Percentiles rank a stretch among this genome's conserved stretches.
These are phyloP conservation scores for Trissoscelio sp. DNA, from an alignment of 2,888 invertebrate species.

Conservation along the genomic window DNA sequence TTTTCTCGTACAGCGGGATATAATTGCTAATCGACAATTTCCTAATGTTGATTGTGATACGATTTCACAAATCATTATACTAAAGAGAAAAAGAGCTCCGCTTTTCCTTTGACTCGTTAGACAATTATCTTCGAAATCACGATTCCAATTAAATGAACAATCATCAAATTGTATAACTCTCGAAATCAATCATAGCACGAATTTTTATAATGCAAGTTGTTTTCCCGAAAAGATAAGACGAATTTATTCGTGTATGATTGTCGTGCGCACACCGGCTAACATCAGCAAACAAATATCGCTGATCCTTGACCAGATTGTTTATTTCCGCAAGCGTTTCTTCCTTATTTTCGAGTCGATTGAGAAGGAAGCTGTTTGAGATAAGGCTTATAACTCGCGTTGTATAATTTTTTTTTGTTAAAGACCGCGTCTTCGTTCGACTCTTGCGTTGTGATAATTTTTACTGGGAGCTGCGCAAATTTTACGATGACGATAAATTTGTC, in stretches of 20 bases:
- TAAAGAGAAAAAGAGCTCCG: slow-evolving; percentile 20
- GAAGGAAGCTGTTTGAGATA: slow-evolving; percentile 12
- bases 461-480: slow-evolving; percentile 32
- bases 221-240: slow-evolving; percentile 11
- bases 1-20: slow-evolving; percentile 65
- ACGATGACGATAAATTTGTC: slow-evolving; percentile 27
- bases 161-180: background rate
- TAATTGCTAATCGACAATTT: slow-evolving; percentile 54
- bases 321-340: slow-evolving; percentile 38
- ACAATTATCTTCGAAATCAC: slow-evolving; percentile 4
- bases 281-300: slow-evolving; percentile 3
- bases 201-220: slow-evolving; percentile 5
- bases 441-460: slow-evolving; percentile 60
- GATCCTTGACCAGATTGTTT: slow-evolving; percentile 11
- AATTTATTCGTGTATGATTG: slow-evolving; percentile 7
- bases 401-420: slow-evolving; percentile 20
- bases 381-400: slow-evolving; percentile 11
- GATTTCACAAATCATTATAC: slow-evolving; percentile 44
- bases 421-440: slow-evolving; percentile 53
- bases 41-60: slow-evolving; percentile 57
- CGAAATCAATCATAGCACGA: background rate
- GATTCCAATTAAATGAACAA: slow-evolving; percentile 15
- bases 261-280: slow-evolving; percentile 35
- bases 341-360: slow-evolving; percentile 31
- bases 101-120: slow-evolving; percentile 28